A percentile compares a stretch with the other conserved stretches of the same genome.
These are phyloP conservation scores for Leuciscus idus DNA, from an alignment of 2,113 vertebrate genomes.

Conservation along the genomic window DNA sequence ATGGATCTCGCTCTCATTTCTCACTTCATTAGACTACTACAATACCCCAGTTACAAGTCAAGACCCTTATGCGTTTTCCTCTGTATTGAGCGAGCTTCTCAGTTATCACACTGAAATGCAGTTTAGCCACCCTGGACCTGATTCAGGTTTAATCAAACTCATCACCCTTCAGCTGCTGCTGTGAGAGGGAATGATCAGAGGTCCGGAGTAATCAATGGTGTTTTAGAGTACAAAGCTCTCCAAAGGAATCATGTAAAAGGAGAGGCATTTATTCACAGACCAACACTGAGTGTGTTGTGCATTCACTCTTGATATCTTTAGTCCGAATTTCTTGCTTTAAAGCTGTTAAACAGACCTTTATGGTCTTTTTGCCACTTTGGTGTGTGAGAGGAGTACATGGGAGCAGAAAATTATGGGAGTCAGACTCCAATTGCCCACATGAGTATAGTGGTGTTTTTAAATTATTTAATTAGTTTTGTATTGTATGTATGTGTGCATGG, in stretches of 20 bases:
- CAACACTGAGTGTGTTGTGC: background rate
- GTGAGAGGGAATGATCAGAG: conserved; percentile 55
- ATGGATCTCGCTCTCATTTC: background rate
- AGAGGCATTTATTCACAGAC: background rate
- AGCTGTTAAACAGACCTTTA: background rate
- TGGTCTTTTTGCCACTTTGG: background rate
- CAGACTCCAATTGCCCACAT: background rate
- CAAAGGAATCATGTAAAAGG: conserved; percentile 7
- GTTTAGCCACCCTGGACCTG: background rate
- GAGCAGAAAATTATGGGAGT: background rate
- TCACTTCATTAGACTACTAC: conserved; percentile 28
- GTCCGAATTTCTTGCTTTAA: background rate
- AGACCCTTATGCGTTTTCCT: background rate
- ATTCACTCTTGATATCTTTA: background rate
- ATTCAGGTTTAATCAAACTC: conserved; percentile 55
- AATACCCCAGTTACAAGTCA: conserved; percentile 25
- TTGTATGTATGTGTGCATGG: background rate
- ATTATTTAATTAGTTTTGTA: background rate
- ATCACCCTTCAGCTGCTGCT: conserved; percentile 45
- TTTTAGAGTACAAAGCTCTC: conserved; percentile 24
- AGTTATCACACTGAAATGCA: conserved; percentile 3
- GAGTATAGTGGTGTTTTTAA: background rate
- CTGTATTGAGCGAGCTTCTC: conserved; percentile 32
- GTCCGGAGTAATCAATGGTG: conserved; percentile 65
- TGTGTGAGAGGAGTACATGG: background rate